phyloP scores from a whole-genome alignment of 2,113 vertebrate genomes.

The Oncorhynchus masou region DNA sequence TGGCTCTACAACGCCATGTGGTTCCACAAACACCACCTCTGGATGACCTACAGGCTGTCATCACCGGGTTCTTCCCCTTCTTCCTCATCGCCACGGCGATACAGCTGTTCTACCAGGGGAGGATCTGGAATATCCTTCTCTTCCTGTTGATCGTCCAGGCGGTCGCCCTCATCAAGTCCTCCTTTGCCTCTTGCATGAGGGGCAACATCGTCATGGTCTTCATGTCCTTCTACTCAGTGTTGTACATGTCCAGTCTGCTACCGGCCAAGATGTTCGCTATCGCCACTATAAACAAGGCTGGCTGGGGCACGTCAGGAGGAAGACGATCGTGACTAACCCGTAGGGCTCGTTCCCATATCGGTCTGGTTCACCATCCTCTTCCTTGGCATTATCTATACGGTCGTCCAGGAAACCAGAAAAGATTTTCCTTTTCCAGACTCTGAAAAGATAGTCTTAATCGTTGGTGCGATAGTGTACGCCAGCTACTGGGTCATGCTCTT shows the following conservation, averaged over 20 bases:
- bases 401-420: slow-evolving; percentile 90
- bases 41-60: slow-evolving; percentile 99
- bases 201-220: slow-evolving; percentile 98
- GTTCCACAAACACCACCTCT: slow-evolving; percentile 99
- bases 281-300: slow-evolving; percentile 98
- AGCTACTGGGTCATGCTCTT: slow-evolving; percentile 97
- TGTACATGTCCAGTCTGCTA: slow-evolving; percentile 99
- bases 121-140: slow-evolving; percentile 96
- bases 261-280: slow-evolving; percentile 99
- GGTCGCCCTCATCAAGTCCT: slow-evolving; percentile 94
- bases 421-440: slow-evolving; percentile 83
- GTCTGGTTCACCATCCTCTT: slow-evolving; percentile 97
- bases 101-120: slow-evolving; percentile 94
- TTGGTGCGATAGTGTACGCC: slow-evolving; percentile 89
- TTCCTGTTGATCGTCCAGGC: slow-evolving; percentile 95
- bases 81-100: slow-evolving; percentile 97
- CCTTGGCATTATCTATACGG: slow-evolving; percentile 91
- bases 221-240: slow-evolving; percentile 98
- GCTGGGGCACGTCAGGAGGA: slow-evolving; percentile 97
- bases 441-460: slow-evolving; percentile 87
- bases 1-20: slow-evolving; percentile 99
- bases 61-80: slow-evolving; percentile 99
- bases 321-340: slow-evolving; percentile 95
- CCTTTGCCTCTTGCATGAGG: slow-evolving; percentile 95
- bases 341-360: slow-evolving; percentile 94